phyloP scores from a whole-genome alignment of 2,888 invertebrate species.

The Cynaeus angustus region DNA sequence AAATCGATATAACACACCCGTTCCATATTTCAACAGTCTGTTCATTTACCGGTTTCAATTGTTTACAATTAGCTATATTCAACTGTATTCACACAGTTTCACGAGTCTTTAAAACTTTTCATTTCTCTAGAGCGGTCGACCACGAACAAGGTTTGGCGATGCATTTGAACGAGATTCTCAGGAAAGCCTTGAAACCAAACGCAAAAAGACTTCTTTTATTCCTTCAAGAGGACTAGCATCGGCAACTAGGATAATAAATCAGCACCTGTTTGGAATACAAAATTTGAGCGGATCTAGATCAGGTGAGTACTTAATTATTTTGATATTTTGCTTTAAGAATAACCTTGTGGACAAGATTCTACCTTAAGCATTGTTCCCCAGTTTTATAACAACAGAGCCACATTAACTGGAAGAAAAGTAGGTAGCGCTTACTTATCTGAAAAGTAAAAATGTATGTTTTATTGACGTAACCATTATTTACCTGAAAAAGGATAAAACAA shows the following conservation, averaged over 20 bases:
- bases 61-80: slow-evolving; percentile 22
- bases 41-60: slow-evolving; percentile 23
- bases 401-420: too few species aligned
- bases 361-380: too few species aligned
- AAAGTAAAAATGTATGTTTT: too few species aligned
- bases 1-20: slow-evolving; percentile 35
- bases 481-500: too few species aligned
- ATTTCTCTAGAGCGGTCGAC: slow-evolving; percentile 64
- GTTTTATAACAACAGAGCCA: too few species aligned
- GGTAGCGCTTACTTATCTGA: too few species aligned
- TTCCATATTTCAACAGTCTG: slow-evolving; percentile 30
- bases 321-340: not conserved
- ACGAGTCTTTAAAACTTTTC: slow-evolving; percentile 7
- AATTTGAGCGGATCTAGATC: slow-evolving; percentile 72
- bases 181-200: slow-evolving; percentile 73
- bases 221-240: slow-evolving; percentile 80
- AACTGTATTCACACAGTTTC: too few species aligned
- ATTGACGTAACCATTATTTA: too few species aligned
- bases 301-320: slow-evolving; percentile 61
- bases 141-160: slow-evolving; percentile 72
- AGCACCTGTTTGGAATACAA: slow-evolving; percentile 81
- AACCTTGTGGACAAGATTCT: too few species aligned
- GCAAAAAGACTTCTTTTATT: slow-evolving; percentile 75
- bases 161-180: slow-evolving; percentile 72
- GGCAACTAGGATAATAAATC: slow-evolving; percentile 82